phyloP scores from a whole-genome alignment of 30 jellyfish, hydroid and myxozoan species.

The Rhopilema esculentum region DNA sequence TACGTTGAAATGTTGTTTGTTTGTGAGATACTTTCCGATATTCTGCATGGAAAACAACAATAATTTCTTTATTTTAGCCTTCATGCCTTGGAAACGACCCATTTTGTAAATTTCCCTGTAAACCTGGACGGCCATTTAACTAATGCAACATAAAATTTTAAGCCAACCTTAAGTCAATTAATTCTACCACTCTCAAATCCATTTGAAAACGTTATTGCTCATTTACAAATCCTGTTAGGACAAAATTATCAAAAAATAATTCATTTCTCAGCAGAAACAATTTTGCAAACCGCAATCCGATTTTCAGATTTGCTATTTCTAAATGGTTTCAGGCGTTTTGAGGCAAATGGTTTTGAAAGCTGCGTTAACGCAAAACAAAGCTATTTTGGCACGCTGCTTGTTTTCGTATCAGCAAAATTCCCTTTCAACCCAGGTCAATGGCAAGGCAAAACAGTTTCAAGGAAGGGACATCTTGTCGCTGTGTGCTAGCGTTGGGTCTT shows the following conservation, averaged over 20 bases:
- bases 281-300: background rate
- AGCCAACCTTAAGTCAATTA: background rate
- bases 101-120: too few species aligned
- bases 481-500: too few species aligned
- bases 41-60: too few species aligned
- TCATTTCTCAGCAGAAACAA: background rate
- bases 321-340: background rate
- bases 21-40: too few species aligned
- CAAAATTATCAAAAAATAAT: too few species aligned
- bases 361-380: background rate
- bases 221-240: background rate
- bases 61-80: too few species aligned
- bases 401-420: background rate
- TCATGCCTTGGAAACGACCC: too few species aligned
- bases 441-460: too few species aligned
- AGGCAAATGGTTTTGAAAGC: background rate
- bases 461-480: too few species aligned
- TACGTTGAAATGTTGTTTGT: too few species aligned
- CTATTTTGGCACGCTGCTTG: too few species aligned
- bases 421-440: too few species aligned
- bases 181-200: background rate
- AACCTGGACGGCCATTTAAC: background rate
- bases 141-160: background rate
- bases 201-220: background rate
- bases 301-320: background rate